Evolutionary conservation across 2,888 invertebrate species (phyloP), one percentile per base, ranked within the genome.

Genomic region (Mimachlamys varia): DNA sequence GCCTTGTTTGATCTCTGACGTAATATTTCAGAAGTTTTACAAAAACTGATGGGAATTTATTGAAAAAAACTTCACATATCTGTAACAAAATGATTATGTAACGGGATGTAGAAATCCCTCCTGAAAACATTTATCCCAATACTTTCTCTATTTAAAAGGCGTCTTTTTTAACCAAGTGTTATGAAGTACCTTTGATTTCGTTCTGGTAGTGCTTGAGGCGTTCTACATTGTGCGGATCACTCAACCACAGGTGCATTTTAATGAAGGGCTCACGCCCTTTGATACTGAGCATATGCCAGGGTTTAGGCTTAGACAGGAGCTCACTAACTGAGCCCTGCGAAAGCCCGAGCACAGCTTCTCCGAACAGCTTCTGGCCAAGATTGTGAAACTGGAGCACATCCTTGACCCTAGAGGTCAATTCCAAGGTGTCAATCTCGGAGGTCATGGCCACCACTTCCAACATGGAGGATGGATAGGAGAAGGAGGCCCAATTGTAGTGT

Each of bases 271-370:
- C 99, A 53, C 99, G 97, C 0, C 99, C 99, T 97, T 99, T 99
- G 96, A 99, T 99, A 96, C 99, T 99, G 90, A 99, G 97, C 99
- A 99, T 99, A 96, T 99, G 99, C 99, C 99, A 99, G 0, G 99
- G 99, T 96, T 99, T 99, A 7, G 99, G 99, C 97, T 99, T 99
- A 92, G 99, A 99, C 13, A 99, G 97, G 92, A 99, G 97, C 97
- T 99, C 99, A 95, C 99, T 99, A 19, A 99, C 99, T 2, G 99
- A 96, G 58, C 97, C 99, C 97, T 99, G 99, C 0, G 99, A 99
- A 50, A 99, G 97, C 0, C 99, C 99, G 22, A 99, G 97, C 5
- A 99, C 99, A 0, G 99, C 99, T 97, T 99, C 99, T 17, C 99
- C 99, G 96, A 99, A 99, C 96, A 98, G 97, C 97, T 99, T 99